Base-by-base conservation (phyloP, 2,797 vertebrate species). In the Pelobates cultripes region DNA sequence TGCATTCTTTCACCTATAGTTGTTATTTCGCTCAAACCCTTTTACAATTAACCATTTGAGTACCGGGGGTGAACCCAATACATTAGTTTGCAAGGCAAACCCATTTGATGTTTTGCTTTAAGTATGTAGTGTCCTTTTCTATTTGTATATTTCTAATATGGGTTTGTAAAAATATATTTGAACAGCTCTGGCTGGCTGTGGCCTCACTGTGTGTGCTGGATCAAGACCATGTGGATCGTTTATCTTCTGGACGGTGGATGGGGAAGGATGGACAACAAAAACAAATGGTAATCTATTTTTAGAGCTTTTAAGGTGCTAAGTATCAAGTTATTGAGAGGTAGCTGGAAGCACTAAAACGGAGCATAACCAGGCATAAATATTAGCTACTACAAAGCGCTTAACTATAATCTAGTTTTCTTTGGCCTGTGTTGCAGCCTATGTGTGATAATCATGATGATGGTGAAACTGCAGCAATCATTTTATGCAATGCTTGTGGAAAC, bases 361-460 rank as follows among this genome's bases (percentile, higher is more conserved):
- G 51, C 28, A 53, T 53, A 53, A 8, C 2, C 7, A 53, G 7
- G 51, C 7, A 28, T 28, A 28, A 28, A 28, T 28, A 28, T 28
- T 28, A 28, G 28, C 28, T 40, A n/a, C n/a, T 28, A 40, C 17
- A 2, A 40, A 64, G 28, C 13, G 4, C 13, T 14, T 15, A 57
- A 14, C 9, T 57, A 12, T 28, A 64, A 64, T 7, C 6, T 66
- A 66, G 40, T 10, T 76, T 7, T 4, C 17, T 79, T 75, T 57
- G 68, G 28, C 28, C 75, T 68, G 12, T 40, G 72, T 84, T 66
- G 14, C 88, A 99, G 98, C 98, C 98, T 13, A 99, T 99, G 98
- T 99, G 98, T 81, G 98, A 99, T 92, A 99, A 99, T 90, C 98
- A 99, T 17, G 98, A 99, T 17, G 98, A 99, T 41, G 97, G 98